Conservation (phyloP, 2,797 vertebrate species). For the Morelia viridis region DNA sequence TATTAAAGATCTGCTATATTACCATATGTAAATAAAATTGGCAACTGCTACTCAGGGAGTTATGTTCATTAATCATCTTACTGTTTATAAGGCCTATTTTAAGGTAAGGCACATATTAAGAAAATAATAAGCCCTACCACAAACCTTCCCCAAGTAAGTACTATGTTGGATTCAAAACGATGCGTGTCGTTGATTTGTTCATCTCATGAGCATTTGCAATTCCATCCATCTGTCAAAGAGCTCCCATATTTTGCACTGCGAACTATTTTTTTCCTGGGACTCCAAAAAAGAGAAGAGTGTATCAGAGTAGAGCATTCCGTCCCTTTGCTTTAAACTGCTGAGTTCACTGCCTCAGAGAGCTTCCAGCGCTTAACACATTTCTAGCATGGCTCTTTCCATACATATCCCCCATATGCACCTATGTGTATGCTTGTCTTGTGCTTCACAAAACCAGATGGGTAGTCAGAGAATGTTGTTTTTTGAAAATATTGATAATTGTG, state of each 20-base stretch:
- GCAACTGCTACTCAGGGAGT: background rate
- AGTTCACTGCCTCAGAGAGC: background rate
- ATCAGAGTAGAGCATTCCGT: background rate
- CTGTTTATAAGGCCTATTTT: background rate
- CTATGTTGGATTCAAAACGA: background rate
- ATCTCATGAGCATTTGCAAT: too few species aligned
- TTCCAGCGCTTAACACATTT: background rate
- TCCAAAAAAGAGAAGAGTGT: too few species aligned
- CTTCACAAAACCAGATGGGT: background rate
- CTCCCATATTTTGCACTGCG: too few species aligned
- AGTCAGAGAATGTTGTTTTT: background rate
- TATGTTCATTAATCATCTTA: background rate
- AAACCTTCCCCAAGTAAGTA: background rate
- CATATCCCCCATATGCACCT: background rate
- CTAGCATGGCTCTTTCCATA: background rate
- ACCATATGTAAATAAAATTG: background rate
- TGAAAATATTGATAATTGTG: background rate
- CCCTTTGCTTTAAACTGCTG: background rate
- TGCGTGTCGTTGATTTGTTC: too few species aligned
- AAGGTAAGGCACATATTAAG: background rate
- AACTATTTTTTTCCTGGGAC: background rate
- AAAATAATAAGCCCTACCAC: background rate
- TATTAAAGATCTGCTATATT: background rate
- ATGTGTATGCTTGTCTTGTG: background rate
- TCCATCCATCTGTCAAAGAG: too few species aligned